Evolutionary conservation across 2,797 vertebrate species (phyloP), one percentile per base, ranked within the genome.

Genomic region (Gallinago stenura): DNA sequence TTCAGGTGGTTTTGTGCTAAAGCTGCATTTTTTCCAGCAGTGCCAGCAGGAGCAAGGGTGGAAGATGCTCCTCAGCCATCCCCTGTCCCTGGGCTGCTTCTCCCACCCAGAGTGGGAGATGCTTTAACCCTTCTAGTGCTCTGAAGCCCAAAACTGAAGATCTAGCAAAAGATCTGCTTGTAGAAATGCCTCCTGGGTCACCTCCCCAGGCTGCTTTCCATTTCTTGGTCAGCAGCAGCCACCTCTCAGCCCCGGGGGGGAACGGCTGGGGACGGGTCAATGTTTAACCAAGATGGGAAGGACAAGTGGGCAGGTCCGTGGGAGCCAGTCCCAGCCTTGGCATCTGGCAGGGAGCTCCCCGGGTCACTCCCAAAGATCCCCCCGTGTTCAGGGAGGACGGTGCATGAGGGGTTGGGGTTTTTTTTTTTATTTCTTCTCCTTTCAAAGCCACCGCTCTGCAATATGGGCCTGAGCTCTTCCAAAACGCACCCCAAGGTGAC

Each of bases 391-490:
- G 50, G 50, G 11, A 65, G 6, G 31, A 10, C 1, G 0, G 30
- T 3, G 12, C 28, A 1, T 0, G 24, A 51, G 22, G 16, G 11
- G 0, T 26, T 10, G 43, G 9, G 9, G 11, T 46, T 46, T 45
- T 6, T 43, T 19, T 43, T 10, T 35, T 76, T 37, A 10, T 43
- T 50, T 50, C 35, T 51, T 39, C 88, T 92, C 39, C 61, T 80
- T 68, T 37, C 56, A 26, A 56, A 76, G 37, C 85, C 15, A 31
- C 50, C 7, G 10, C 35, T 10, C 15, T 8, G n/a, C 66, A 86
- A 79, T 81, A 99, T 99, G 99, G 99, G 99, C 15, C 97, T 98
- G 61, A 97, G 92, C 72, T 94, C 95, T 70, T 99, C 99, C 72
- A 99, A 97, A 97, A 5, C 77, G 0, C 97, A 91, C 18, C 96